Evolutionary conservation across 2,797 vertebrate genomes (phyloP).

Genomic region (Sorex maritimensis): DNA sequence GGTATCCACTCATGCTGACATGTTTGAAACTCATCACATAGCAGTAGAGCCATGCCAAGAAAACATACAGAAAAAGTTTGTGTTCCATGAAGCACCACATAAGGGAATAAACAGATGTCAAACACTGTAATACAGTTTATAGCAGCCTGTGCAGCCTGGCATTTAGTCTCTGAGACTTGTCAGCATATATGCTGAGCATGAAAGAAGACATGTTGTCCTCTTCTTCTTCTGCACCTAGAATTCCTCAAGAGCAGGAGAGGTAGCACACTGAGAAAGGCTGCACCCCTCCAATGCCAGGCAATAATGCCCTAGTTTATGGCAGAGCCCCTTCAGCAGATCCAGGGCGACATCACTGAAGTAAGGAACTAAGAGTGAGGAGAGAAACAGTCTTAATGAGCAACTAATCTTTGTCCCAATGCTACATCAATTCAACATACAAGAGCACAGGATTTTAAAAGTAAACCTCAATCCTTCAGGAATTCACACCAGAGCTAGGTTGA

Average conservation of each 20-base stretch:
- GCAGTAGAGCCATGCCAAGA: not conserved
- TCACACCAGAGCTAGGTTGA: not conserved
- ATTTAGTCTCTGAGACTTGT: not conserved
- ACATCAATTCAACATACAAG: accelerated
- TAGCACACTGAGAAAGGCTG: not conserved
- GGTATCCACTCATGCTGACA: not conserved
- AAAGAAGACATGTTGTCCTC: not conserved
- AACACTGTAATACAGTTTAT: too few species aligned
- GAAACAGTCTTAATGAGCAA: not conserved
- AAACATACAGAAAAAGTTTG: not conserved
- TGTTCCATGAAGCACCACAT: not conserved
- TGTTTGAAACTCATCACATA: not conserved
- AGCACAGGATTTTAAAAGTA: not conserved
- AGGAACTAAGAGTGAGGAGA: not conserved
- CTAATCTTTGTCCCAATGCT: too few species aligned
- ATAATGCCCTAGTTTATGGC: accelerated
- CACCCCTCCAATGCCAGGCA: not conserved
- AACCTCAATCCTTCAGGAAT: not conserved
- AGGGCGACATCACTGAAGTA: too few species aligned
- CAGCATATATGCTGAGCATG: not conserved
- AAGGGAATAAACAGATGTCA: not conserved
- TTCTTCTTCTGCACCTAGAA: not conserved
- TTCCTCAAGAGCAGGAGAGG: not conserved
- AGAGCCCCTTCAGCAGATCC: not conserved
- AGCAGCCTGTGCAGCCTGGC: not conserved